Conservation (phyloP, 2,797 vertebrate species). For the Phrynocephalus vlangalii region DNA sequence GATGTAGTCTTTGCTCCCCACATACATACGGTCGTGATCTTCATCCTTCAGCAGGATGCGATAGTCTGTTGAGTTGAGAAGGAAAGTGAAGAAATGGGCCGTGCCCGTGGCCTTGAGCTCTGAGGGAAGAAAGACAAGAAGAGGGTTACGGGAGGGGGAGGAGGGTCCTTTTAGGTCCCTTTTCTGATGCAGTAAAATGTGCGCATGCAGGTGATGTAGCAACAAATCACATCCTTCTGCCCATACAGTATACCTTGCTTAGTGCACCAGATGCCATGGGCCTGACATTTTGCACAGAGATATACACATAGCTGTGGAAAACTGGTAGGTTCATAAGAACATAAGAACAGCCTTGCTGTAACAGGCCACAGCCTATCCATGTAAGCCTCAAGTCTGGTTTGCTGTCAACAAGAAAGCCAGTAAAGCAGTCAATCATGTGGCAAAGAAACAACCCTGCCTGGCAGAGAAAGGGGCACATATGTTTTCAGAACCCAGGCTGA, state of each 20-base stretch:
- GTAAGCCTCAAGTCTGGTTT: background rate
- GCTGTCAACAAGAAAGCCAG: background rate
- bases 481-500: background rate
- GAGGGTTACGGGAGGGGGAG: background rate
- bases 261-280: background rate
- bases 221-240: background rate
- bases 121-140: conserved; percentile 62
- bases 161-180: background rate
- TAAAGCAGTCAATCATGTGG: background rate
- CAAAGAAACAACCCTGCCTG: background rate
- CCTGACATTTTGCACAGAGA: background rate
- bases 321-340: too few species aligned
- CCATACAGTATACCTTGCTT: background rate
- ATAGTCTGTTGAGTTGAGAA: conserved; percentile 97
- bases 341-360: too few species aligned
- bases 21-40: conserved; percentile 99
- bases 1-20: conserved; percentile 98
- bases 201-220: background rate
- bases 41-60: conserved; percentile 97
- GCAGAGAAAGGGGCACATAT: background rate
- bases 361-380: background rate
- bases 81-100: conserved; percentile 95
- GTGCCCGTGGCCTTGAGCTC: conserved; percentile 95
- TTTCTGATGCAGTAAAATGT: background rate
- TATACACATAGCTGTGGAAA: background rate